Base-by-base conservation (phyloP, 2,888 invertebrate species). In the Tinea semifulvella region DNA sequence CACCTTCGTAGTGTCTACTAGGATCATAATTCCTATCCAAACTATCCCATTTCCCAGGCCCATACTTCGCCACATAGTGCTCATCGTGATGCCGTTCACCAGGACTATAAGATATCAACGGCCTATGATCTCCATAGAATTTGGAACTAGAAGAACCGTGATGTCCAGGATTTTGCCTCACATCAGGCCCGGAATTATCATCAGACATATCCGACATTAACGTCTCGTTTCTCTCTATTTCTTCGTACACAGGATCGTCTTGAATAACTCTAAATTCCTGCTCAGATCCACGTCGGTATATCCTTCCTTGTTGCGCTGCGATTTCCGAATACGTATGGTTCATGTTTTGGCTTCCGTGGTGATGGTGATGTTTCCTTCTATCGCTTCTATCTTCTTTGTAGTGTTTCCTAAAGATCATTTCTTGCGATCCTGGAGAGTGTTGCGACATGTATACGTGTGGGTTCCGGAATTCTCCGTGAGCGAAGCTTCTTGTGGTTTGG, bases 311-410 rank as follows among this genome's bases (percentile, higher is more conserved):
- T 44, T 81, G 79, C 1, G 73, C 63, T 0, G 73, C 76, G 20
- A 91, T 90, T 68, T 91, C 91, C 2, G 89, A 89, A 66, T 91
- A 91, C 0, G 90, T 91, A 58, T 91, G 91, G 58, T 88, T 89
- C 63, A 87, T 84, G 20, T 75, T 75, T 51, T 76, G 80, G 50
- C 73, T 88, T 73, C 66, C 87, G 28, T 76, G 77, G 17, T 79
- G 75, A 28, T 80, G 80, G 74, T 76, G 74, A 61, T 75, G 75
- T 71, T 71, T 75, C 65, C 64, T 65, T 53, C 48, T 51, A 52
- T 68, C 59, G 49, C 61, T 70, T n/a, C n/a, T n/a, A 50, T 68
- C 81, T 46, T 79, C 80, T 49, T 77, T 79, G 57, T 77, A 77
- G 49, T 80, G 80, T 49, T 79, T 80, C 1, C 70, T 64, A 63